Evolutionary conservation across 2,888 invertebrate genomes (phyloP), one percentile per base, ranked within the genome.

Genomic region (Archips crataeganus): DNA sequence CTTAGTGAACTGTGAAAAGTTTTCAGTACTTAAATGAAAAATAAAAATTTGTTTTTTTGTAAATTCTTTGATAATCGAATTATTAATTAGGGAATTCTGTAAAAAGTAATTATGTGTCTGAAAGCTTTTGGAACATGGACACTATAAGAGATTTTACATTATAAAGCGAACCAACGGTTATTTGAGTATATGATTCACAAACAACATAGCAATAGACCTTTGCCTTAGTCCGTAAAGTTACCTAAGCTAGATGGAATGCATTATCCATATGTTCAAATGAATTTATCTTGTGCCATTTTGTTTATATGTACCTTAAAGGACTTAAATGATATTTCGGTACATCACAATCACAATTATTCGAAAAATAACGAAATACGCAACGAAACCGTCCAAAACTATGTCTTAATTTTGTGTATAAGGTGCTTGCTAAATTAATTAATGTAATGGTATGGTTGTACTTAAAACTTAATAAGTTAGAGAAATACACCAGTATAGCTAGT

Each of bases 281-380:
- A 87, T 87, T 85, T 84, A 82, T 82, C 80, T 84, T 85, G 91
- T 92, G 91, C 91, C 91, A 92, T 91, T 87, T 82, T 74, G 63
- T 74, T 75, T 78, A 75, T 57, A 15, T 61, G 71, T 76, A 75
- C 72, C 72, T 67, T 63, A 49, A 68, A 47, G 9, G 32, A 36
- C 47, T 45, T 49, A 51, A 47, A 39, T 57, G 39, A 62, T 68
- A 72, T 72, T 23, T 72, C 47, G 72, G 72, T 72, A 72, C 68
- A 67, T 66, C 8, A 71, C 57, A 15, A 73, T 68, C 59, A 49
- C 68, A 64, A 73, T 59, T 47, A 49, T 66, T 51, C 60, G 32
- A 47, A 67, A 67, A 54, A 11, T 59, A 62, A 73, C 64, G 45
- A 85, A 77, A 74, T 75, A 85, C 84, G 82, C 92, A 92, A 91